Conservation (phyloP, 2,797 vertebrate genomes). For the Myiothlypis chrysogaster region DNA sequence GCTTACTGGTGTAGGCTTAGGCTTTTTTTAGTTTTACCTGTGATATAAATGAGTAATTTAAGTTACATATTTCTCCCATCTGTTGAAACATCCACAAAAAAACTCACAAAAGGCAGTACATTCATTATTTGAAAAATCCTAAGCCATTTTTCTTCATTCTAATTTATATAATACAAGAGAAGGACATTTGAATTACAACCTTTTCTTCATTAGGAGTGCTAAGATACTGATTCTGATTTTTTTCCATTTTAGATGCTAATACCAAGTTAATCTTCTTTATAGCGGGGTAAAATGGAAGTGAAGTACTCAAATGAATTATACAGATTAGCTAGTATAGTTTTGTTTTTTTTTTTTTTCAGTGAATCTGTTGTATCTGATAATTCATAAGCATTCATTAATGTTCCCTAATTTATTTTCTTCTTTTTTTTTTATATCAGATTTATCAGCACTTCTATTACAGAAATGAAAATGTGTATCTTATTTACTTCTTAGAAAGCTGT, state of each 20-base stretch:
- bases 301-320: conserved; percentile 5
- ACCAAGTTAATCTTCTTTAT: conserved; percentile 1
- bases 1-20: not conserved
- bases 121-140: not conserved
- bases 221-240: not conserved
- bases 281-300: not conserved
- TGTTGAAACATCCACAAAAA: not conserved
- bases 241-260: not conserved
- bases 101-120: not conserved
- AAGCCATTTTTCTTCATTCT: not conserved
- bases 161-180: not conserved
- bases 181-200: not conserved
- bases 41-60: not conserved
- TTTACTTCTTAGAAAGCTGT: not conserved
- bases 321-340: not conserved
- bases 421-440: not conserved
- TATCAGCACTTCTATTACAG: not conserved
- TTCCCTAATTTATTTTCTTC: not conserved
- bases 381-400: not conserved
- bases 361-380: not conserved
- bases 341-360: not conserved
- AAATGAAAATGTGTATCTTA: not conserved
- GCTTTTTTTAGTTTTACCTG: not conserved
- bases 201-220: not conserved
- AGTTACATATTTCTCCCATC: not conserved